Evolutionary conservation across 2,888 invertebrate genomes (phyloP).

Genomic region (Marronus borbonicus): DNA sequence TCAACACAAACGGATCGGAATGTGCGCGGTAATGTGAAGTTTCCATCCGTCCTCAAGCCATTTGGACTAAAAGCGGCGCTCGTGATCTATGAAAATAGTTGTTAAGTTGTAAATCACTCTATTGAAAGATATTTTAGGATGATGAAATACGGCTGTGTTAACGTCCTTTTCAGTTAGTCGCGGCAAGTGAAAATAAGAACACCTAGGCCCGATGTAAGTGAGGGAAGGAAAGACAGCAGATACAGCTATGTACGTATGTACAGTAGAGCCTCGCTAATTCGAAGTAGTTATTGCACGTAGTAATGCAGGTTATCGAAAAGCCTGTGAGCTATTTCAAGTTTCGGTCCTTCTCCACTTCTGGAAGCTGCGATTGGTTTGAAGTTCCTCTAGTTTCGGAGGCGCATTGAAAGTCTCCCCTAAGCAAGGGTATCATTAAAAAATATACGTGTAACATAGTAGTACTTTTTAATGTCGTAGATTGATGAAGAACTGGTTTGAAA

Average conservation of each 20-base stretch:
- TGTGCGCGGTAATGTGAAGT: constrained; percentile 33
- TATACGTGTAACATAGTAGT: no score
- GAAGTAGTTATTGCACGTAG: no score
- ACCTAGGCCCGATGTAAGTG: neutral
- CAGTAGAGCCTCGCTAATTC: no score
- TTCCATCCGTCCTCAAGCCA: constrained; percentile 35
- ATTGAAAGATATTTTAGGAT: constrained; percentile 38
- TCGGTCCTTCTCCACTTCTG: no score
- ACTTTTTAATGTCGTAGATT: no score
- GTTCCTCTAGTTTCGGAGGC: no score
- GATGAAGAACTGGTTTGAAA: no score
- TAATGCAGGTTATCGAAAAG: no score
- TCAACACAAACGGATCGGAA: constrained; percentile 36
- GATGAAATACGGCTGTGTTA: constrained; percentile 35
- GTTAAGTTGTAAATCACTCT: constrained; percentile 41
- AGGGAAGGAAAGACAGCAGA: neutral
- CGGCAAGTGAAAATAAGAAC: constrained; percentile 31
- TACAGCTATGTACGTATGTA: neutral
- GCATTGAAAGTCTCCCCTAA: no score
- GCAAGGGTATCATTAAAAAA: no score
- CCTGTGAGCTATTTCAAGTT: no score
- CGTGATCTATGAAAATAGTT: constrained; percentile 43
- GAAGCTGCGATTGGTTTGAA: no score
- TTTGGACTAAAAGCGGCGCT: constrained; percentile 34
- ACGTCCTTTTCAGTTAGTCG: neutral